Evolutionary conservation across 2,797 vertebrate species (phyloP).

Genomic region (Megaceryle alcyon): DNA sequence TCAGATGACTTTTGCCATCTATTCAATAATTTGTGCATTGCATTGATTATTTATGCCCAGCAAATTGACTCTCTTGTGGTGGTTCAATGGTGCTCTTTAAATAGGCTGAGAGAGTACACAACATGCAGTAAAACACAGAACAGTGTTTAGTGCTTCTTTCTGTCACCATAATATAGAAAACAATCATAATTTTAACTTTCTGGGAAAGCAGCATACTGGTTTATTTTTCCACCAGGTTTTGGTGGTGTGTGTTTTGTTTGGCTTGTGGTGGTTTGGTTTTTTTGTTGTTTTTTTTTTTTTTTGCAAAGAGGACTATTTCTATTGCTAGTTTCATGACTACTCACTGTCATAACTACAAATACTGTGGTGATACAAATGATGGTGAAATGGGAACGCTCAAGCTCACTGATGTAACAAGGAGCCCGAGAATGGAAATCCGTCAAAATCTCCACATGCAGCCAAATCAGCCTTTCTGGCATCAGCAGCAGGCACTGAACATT

Average conservation of each 20-base stretch:
- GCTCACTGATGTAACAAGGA: conserved; percentile 13
- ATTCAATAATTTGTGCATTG: conserved; percentile 72
- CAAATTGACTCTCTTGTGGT: conserved; percentile 78
- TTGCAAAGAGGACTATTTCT: not conserved
- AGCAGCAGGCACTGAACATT: conserved; percentile 35
- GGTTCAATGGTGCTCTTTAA: conserved; percentile 80
- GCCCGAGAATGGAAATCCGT: not conserved
- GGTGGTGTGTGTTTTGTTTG: no score
- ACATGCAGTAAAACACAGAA: conserved; percentile 8
- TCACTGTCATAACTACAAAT: not conserved
- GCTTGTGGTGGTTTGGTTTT: no score
- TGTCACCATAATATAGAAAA: not conserved
- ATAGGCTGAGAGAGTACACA: conserved; percentile 66
- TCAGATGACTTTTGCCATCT: conserved; percentile 63
- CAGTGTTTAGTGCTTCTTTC: conserved; percentile 14
- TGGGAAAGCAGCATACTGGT: not conserved
- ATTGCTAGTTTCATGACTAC: not conserved
- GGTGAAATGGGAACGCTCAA: not conserved
- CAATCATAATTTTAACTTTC: not conserved
- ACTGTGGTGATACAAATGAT: conserved; percentile 34
- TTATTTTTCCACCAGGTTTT: not conserved
- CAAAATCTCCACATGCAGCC: conserved; percentile 63
- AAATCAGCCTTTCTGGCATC: conserved; percentile 27
- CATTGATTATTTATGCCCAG: conserved; percentile 89
- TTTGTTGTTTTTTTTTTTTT: not conserved